Evolutionary conservation across 1,140 invertebrate species (phyloP), one percentile per base, ranked within the genome.

Genomic region (Drosophila repletoides): DNA sequence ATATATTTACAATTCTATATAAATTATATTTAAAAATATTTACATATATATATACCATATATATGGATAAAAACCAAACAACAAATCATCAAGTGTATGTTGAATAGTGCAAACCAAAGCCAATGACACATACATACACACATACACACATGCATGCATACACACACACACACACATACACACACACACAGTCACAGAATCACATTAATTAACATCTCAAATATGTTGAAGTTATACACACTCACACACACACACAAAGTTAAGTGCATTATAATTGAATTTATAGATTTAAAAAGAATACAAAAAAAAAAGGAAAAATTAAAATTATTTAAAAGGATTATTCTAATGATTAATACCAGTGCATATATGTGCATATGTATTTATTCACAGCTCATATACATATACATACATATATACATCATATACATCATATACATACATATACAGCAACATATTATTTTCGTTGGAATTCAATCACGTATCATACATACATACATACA

Each of bases 211-310:
- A 4, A 48, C 14, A 29, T 5, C 12, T 43, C 7, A 36, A 12
- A 48, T 59, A 66, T 56, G 69, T 56, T 45, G 7, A 64, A 45
- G 36, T 22, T n/a, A 74, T 43, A 24, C 15, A 53, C 14, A 51
- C 15, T 58, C 33, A 46, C 28, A 59, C 24, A 70, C 49, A 64
- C 22, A 60, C 56, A 71, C 60, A 76, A 81, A 84, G 72, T 86
- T 86, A 86, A 86, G 80, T 86, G 80, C 80, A 86, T 86, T 86
- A 86, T 76, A 87, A 87, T 86, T 86, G 80, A 86, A 86, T 80
- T 84, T 84, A 84, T 86, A 84, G 80, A 84, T 61, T 80, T 84
- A 86, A 84, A 76, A 36, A 17, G 9, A 24, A 7, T 15, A n/a
- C 7, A 49, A 40, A 15, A n/a, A 9, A 24, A 51, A 31, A 40